These are phyloP conservation scores for Uloborus diversus DNA, from an alignment of 1,140 invertebrate genomes.

Conservation along the genomic window DNA sequence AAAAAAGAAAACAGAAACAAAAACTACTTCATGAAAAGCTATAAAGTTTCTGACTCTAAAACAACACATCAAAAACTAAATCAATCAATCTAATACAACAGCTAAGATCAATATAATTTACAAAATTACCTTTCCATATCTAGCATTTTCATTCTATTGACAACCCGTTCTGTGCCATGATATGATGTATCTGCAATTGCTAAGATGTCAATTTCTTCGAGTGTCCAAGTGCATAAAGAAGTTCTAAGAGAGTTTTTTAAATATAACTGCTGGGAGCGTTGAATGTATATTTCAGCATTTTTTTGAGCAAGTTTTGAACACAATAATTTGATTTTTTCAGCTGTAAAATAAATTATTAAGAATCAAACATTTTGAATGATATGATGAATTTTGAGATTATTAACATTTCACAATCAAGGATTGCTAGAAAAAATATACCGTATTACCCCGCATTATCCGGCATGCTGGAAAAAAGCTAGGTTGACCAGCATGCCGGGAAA, in stretches of 20 bases:
- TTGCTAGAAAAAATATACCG: too few relatives aligned
- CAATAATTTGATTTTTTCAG: slow-evolving; percentile 80
- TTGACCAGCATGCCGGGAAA: too few relatives aligned
- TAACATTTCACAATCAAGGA: too few relatives aligned
- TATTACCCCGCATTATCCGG: too few relatives aligned
- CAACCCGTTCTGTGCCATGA: slow-evolving; percentile 82
- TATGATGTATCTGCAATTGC: slow-evolving; percentile 86
- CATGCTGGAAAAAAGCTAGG: too few relatives aligned
- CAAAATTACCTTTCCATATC: slow-evolving; percentile 77
- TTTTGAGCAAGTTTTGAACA: slow-evolving; percentile 84
- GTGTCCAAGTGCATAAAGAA: slow-evolving; percentile 76
- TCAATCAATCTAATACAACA: too few relatives aligned
- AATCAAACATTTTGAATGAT: slow-evolving; percentile 1
- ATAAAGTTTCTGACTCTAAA: too few relatives aligned
- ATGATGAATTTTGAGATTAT: neutral
- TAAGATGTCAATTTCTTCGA: slow-evolving; percentile 81
- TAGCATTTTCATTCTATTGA: slow-evolving; percentile 78
- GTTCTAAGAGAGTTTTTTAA: slow-evolving; percentile 75
- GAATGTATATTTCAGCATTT: slow-evolving; percentile 94
- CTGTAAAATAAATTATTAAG: slow-evolving; percentile 61
- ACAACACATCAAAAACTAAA: too few relatives aligned
- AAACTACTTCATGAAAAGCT: too few relatives aligned
- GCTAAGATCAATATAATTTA: too few relatives aligned
- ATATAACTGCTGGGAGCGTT: slow-evolving; percentile 83
- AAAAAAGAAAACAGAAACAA: too few relatives aligned